Base-by-base conservation (phyloP, 30 jellyfish, hydroid and myxozoan species). In the Cassiopea andromeda region DNA sequence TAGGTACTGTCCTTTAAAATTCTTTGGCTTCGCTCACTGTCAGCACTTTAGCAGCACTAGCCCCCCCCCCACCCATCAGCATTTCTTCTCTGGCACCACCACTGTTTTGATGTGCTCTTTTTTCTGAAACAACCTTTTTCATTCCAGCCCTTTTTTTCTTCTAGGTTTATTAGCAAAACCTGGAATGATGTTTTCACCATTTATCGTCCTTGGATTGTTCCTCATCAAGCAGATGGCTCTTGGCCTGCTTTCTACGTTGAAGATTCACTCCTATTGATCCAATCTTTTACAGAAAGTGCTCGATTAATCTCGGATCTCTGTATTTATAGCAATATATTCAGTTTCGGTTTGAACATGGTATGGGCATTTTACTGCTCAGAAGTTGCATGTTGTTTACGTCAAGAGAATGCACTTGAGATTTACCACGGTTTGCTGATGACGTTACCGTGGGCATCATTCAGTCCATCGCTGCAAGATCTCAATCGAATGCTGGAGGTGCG, bases 181-280 rank as follows among this genome's bases (percentile, higher is more conserved):
- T 93, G 98, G 98, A 95, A 82, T 69, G 61, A 54, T 57, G 69
- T 87, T 18, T 81, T 85, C 69, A 80, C 94, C 7, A 85, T 82
- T 1, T 94, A 89, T 78, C 92, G 91, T 19, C 94, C 94, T 13
- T 94, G 97, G 98, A 80, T 94, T 48, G 91, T 89, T 1, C 98
- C 98, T 10, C 94, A 80, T 16, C 61, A 87, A 17, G 69, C 93
- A 44, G 98, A 95, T 60, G 67, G 79, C 43, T 66, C 95, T 7
- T 94, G 98, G 98, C 86, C 94, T 16, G 43, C 82, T n/a, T 85
- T 70, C 2, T 82, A 77, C 66, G 80, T 71, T 15, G 94, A 94
- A 46, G 87, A 82, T 17, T 85, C 90, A 10, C 68, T 81, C 48
- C 19, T 66, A 1, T n/a, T 94, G 70, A 66, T 94, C 46, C 97